Evolutionary conservation across 2,888 invertebrate genomes (phyloP).

Genomic region (Fragum sueziense): DNA sequence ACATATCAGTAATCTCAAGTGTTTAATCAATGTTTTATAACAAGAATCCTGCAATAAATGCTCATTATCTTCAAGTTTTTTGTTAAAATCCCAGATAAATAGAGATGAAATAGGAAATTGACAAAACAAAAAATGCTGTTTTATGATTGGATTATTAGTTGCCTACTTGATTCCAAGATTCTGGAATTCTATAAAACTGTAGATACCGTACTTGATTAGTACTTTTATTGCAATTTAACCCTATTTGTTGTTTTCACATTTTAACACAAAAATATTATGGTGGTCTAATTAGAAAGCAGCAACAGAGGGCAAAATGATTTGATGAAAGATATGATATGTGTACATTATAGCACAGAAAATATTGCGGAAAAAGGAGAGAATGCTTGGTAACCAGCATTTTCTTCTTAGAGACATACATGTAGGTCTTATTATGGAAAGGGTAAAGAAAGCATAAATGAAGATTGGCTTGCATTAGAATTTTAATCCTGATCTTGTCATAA

Average conservation of each 20-base stretch:
- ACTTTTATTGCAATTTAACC: neutral
- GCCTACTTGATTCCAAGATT: slow-evolving; percentile 6
- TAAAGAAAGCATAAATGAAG: no score
- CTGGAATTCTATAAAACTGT: neutral
- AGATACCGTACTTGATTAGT: slow-evolving; percentile 3
- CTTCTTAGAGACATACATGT: no score
- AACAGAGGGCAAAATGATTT: neutral
- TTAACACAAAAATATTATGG: neutral
- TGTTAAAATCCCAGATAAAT: neutral
- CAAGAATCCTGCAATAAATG: neutral
- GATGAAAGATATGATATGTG: neutral
- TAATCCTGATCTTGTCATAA: no score
- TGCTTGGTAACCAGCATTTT: no score
- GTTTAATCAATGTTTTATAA: neutral
- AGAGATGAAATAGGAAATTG: neutral
- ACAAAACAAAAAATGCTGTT: slow-evolving; percentile 5
- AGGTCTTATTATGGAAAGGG: no score
- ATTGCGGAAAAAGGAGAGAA: slow-evolving; percentile 8
- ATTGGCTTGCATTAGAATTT: no score
- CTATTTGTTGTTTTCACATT: neutral
- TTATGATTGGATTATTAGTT: slow-evolving; percentile 12
- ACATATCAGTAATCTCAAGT: neutral
- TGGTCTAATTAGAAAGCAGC: no score
- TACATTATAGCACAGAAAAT: neutral
- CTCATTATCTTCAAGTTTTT: slow-evolving; percentile 19